Base-by-base conservation (phyloP, 64 coral and sea anemone genomes). In the Cladopsammia gracilis region DNA sequence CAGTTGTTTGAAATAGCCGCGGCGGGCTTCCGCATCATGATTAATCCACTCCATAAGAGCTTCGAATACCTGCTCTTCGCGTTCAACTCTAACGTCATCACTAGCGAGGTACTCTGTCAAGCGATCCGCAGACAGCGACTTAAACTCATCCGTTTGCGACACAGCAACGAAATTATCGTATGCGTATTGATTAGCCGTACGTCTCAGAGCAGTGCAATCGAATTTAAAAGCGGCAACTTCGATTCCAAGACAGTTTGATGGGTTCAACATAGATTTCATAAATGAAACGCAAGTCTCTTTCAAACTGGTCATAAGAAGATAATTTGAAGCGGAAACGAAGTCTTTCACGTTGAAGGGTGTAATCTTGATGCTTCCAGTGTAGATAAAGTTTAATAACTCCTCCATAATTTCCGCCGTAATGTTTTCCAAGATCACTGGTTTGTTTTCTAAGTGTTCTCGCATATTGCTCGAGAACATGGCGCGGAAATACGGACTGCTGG, bases 301-400 rank as follows among this genome's bases (percentile, higher is more conserved):
- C 23, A 98, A 87, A 88, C 89, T 98, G 48, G 86, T 92, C 85
- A 98, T 98, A 9, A 98, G 65, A 23, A 98, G 50, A 57, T 98
- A 98, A 92, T 98, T 98, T 3, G 96, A 92, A 22, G 96, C 96
- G 54, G 96, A 98, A 64, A 98, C 96, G 6, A 98, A 93, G 91
- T 98, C 96, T 59, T 95, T 95, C 10, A 98, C 96, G 62, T 98
- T 98, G 69, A 98, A 95, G 10, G 96, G 96, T 1, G 96, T 98
- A 10, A 98, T 98, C 51, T 98, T 98, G 71, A 98, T 98, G 48
- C 87, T 98, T 92, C 96, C 96, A 58, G 96, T 95, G 86, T 98
- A 98, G 47, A 98, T 98, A 43, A 98, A 98, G 71, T 89, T 98
- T 45, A 98, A 78, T 52, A 98, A 56, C 62, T 98, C 96, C 12